Evolutionary conservation across 2,797 vertebrate species (phyloP).

Genomic region (Thunnus albacares): DNA sequence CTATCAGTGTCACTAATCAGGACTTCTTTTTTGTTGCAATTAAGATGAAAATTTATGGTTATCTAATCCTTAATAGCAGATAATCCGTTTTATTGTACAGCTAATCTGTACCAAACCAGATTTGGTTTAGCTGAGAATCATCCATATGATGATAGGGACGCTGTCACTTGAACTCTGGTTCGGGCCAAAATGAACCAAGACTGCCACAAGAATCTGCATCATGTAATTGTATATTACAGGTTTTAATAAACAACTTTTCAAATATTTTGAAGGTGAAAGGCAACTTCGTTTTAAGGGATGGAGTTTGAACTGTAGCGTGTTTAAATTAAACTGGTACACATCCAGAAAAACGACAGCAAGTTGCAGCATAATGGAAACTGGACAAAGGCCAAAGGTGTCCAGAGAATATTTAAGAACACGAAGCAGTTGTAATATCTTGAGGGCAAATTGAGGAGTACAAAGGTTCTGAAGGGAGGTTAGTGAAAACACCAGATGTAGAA

Average conservation of each 20-base stretch:
- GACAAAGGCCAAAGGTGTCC: slow-evolving; percentile 3
- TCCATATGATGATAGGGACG: not conserved
- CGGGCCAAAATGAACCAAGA: no score
- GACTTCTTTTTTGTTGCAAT: not conserved
- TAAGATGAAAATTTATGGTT: not conserved
- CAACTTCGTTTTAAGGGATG: not conserved
- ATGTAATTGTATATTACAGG: not conserved
- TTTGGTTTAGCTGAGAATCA: not conserved
- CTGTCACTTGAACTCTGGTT: not conserved
- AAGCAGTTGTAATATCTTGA: slow-evolving; percentile 16
- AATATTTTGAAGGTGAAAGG: not conserved
- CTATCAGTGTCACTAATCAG: not conserved
- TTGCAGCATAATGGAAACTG: slow-evolving; percentile 17
- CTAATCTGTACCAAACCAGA: not conserved
- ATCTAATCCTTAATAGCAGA: not conserved
- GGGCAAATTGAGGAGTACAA: slow-evolving; percentile 13
- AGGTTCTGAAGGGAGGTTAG: slow-evolving; percentile 14
- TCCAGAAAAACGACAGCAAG: slow-evolving; percentile 18
- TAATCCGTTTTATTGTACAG: not conserved
- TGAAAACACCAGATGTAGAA: slow-evolving; percentile 14
- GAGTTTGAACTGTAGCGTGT: not conserved
- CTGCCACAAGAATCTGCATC: not conserved
- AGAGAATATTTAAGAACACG: slow-evolving; percentile 15
- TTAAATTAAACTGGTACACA: slow-evolving; percentile 34
- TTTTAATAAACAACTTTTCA: not conserved